Percentiles rank a stretch among this genome's conserved stretches.
Conservation (phyloP, 1,140 invertebrate species). For the Stegodyphus dumicola region DNA sequence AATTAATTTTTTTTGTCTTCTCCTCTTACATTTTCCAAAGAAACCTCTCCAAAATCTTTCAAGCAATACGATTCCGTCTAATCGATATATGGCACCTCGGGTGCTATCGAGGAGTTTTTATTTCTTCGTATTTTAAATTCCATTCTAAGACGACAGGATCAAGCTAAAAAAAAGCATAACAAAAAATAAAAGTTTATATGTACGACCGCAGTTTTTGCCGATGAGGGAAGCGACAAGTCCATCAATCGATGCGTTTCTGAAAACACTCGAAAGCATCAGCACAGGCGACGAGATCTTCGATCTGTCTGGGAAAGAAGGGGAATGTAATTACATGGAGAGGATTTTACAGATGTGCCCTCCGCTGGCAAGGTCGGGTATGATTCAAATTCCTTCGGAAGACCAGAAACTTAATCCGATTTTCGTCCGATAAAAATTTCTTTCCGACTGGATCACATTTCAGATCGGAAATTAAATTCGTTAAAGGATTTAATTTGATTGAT, state of each 20-base stretch:
- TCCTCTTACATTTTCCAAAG: too few relatives aligned
- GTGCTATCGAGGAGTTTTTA: not conserved
- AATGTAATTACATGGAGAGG: conserved; percentile 33
- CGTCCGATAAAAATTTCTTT: too few relatives aligned
- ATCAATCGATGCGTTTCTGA: conserved; percentile 45
- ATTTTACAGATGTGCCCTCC: not conserved
- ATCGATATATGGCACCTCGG: not conserved
- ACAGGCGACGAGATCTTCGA: conserved; percentile 49
- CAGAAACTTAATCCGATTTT: too few relatives aligned
- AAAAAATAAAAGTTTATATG: conserved; percentile 23
- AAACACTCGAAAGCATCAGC: not conserved
- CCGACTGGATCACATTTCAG: too few relatives aligned
- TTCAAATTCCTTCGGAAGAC: too few relatives aligned
- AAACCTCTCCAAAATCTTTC: not conserved
- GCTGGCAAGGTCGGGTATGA: too few relatives aligned
- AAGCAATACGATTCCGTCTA: not conserved
- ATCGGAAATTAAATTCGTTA: too few relatives aligned
- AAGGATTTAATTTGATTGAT: too few relatives aligned
- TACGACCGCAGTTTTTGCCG: conserved; percentile 32
- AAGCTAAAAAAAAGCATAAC: not conserved
- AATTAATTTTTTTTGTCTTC: too few relatives aligned
- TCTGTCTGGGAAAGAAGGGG: conserved; percentile 33
- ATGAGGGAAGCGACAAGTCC: not conserved
- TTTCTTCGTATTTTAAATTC: conserved; percentile 11
- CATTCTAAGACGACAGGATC: not conserved